Percentiles rank a stretch among this genome's conserved stretches.
phyloP scores from a whole-genome alignment of 1,140 invertebrate genomes.

The Leptinotarsa lineolata region DNA sequence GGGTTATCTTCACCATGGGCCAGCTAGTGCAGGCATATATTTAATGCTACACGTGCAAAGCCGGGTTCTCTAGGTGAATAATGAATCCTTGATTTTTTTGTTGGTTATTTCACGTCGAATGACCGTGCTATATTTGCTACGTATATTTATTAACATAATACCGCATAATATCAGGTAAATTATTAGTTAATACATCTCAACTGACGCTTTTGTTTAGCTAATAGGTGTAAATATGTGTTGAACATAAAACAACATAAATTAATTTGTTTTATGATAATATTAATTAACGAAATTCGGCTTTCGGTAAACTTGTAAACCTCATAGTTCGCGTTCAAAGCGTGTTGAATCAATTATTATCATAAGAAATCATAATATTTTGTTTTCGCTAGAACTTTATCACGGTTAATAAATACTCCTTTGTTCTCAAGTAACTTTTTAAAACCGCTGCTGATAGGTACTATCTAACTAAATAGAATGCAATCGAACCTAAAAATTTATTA shows the following conservation, averaged over 20 bases:
- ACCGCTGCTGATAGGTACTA: background rate
- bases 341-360: background rate
- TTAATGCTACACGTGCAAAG: too few relatives aligned
- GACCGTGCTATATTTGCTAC: too few relatives aligned
- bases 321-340: background rate
- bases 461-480: background rate
- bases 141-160: too few relatives aligned
- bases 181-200: background rate
- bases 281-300: background rate
- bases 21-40: too few relatives aligned
- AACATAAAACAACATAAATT: conserved; percentile 1
- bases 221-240: conserved; percentile 6
- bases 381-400: background rate
- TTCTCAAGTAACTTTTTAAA: background rate
- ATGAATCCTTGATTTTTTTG: too few relatives aligned
- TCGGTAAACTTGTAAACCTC: background rate
- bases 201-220: background rate
- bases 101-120: too few relatives aligned
- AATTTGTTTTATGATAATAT: background rate
- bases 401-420: background rate
- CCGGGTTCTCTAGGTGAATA: too few relatives aligned
- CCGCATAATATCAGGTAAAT: background rate
- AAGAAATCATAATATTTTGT: conserved; percentile 9
- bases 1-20: too few relatives aligned
- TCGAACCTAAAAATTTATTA: too few relatives aligned